Conservation (phyloP, 2,113 vertebrate species). For the Poecilia latipinna region DNA sequence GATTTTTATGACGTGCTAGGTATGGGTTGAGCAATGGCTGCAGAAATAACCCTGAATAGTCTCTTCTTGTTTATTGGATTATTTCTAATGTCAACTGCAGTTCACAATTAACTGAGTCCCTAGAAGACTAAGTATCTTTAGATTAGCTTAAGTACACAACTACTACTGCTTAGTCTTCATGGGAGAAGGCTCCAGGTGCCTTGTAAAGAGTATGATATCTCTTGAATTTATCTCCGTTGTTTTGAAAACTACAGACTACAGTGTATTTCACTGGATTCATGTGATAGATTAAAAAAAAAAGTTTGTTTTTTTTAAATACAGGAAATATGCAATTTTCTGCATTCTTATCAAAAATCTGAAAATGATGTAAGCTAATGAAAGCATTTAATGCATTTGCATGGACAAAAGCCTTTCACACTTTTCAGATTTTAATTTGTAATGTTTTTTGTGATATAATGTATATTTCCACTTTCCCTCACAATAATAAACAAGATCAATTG, state of each 20-base stretch:
- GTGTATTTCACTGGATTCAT: not conserved
- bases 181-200: not conserved
- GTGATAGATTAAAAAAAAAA: not conserved
- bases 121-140: too few species aligned
- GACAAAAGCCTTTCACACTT: too few species aligned
- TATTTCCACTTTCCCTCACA: too few species aligned
- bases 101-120: constrained; percentile 18
- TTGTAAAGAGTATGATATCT: not conserved
- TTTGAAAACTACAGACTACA: not conserved
- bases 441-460: too few species aligned
- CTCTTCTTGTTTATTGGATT: constrained; percentile 49
- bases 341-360: too few species aligned
- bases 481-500: too few species aligned
- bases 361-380: too few species aligned
- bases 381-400: too few species aligned
- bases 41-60: constrained; percentile 44
- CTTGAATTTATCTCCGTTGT: not conserved
- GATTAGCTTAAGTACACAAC: not conserved
- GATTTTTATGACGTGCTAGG: constrained; percentile 64
- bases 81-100: constrained; percentile 42
- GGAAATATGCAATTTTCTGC: not conserved
- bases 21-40: constrained; percentile 52
- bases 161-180: constrained; percentile 25
- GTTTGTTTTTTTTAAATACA: not conserved
- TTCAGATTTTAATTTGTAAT: too few species aligned